These are phyloP conservation scores for Protobothrops mucrosquamatus DNA, from an alignment of 2,113 vertebrate species.

Conservation along the genomic window DNA sequence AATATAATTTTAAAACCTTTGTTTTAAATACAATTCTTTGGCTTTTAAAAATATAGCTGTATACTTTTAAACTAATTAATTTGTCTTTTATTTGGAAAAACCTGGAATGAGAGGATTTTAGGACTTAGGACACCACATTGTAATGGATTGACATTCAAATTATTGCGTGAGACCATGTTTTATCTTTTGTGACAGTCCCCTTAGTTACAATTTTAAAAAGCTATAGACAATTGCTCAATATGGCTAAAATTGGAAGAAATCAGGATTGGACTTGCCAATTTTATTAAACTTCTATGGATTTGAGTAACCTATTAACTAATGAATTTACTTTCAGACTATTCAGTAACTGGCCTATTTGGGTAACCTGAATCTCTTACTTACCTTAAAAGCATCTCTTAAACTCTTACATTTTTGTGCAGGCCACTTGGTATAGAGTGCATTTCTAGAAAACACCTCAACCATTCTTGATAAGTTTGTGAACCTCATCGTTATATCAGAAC, in stretches of 20 bases:
- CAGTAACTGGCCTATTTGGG: not conserved
- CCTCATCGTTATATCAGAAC: not conserved
- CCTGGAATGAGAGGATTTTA: not conserved
- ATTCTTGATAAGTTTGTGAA: slow-evolving; percentile 37
- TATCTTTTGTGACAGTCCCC: not conserved
- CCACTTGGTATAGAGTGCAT: slow-evolving; percentile 8
- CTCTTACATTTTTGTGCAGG: not conserved
- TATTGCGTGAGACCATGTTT: too few species aligned
- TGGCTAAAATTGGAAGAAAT: not conserved
- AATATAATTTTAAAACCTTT: not conserved
- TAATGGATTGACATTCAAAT: not conserved
- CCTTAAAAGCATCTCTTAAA: not conserved
- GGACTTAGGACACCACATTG: too few species aligned
- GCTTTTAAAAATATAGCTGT: not conserved
- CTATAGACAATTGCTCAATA: not conserved
- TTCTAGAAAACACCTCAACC: slow-evolving; percentile 14
- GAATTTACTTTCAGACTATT: slow-evolving; percentile 4
- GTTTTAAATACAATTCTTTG: not conserved
- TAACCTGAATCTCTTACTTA: slow-evolving; percentile 4
- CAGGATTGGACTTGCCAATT: not conserved
- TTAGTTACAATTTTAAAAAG: not conserved
- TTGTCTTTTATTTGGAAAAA: not conserved
- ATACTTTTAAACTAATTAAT: not conserved
- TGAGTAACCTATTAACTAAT: not conserved
- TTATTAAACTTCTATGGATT: not conserved